Evolutionary conservation across 2,888 invertebrate species (phyloP), one percentile per base, ranked within the genome.

Genomic region (Amblyteles armatorius): DNA sequence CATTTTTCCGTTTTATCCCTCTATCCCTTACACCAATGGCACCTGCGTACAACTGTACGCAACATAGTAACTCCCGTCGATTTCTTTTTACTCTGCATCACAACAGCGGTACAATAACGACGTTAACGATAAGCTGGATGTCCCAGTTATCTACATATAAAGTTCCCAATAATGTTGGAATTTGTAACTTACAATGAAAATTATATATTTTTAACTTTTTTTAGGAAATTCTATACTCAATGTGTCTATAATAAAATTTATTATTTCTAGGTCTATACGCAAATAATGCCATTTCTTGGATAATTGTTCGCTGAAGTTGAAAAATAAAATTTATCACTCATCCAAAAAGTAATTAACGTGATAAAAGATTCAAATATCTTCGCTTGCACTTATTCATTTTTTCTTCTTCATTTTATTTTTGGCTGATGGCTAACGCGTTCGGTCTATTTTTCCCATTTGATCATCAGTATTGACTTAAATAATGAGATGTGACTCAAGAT

Each of bases 41-140:
- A 74, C 78, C 74, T 69, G 68, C 68, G 68, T 48, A 60, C 79
- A 67, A 55, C 78, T 77, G 33, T 72, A 78, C 74, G 65, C 67
- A 57, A 74, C 73, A 78, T 36, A 76, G 44, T 9, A 71, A 77
- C 40, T 16, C 50, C 65, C 60, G 67, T 19, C 29, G 26, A 44
- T 63, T 48, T 50, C 40, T 72, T 29, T 48, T 52, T 22, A 22
- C 48, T 77, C 22, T 22, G 40, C 60, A 40, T 52, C 65, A 36
- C 26, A 68, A 81, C 72, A 67, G 65, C 26, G 65, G 50, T 19
- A 19, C 57, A 68, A 69, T 77, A 78, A 77, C 81, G 72, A 78
- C 52, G 19, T 72, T 55, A 33, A 78, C 40, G 63, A 50, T 22
- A 76, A 65, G 50, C 0, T 65, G 13, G 50, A 65, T 65, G 65